Percentiles rank a stretch among this genome's conserved stretches.
phyloP scores from a whole-genome alignment of 2,113 vertebrate genomes.

The Phyllostomus discolor region DNA sequence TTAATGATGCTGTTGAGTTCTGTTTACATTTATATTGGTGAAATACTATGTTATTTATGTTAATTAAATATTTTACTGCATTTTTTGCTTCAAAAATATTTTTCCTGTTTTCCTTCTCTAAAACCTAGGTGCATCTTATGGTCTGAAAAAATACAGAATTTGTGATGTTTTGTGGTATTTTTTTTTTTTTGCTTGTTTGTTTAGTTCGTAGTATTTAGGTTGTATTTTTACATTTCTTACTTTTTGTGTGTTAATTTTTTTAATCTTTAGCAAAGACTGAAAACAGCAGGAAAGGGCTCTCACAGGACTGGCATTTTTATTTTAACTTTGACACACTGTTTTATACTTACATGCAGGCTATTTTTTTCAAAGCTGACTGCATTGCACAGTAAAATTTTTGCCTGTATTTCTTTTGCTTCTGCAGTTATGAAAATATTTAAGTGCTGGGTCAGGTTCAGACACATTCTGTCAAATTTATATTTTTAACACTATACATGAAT shows the following conservation, averaged over 20 bases:
- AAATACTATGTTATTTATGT: too few relatives aligned
- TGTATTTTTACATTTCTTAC: background rate
- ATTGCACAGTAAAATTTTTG: constrained; percentile 40
- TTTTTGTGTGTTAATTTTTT: background rate
- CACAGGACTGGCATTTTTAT: constrained; percentile 68
- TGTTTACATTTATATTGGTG: too few relatives aligned
- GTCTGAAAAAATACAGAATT: background rate
- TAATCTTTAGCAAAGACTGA: constrained; percentile 47
- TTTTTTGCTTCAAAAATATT: too few relatives aligned
- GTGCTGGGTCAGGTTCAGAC: constrained; percentile 56
- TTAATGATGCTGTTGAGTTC: too few relatives aligned
- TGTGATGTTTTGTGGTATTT: background rate
- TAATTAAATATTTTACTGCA: too few relatives aligned
- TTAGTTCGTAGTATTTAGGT: background rate
- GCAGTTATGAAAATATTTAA: constrained; percentile 74
- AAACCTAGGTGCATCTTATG: too few relatives aligned
- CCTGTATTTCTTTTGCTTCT: constrained; percentile 53
- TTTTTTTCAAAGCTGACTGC: constrained; percentile 39
- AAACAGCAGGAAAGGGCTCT: constrained; percentile 56
- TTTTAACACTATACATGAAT: constrained; percentile 50
- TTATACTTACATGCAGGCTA: constrained; percentile 39
- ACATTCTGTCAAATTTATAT: constrained; percentile 48
- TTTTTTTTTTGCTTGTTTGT: background rate
- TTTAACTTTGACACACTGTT: constrained; percentile 68
- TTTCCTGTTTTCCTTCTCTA: too few relatives aligned